Conservation (phyloP, 2,797 vertebrate genomes). For the Danio tinwini region DNA sequence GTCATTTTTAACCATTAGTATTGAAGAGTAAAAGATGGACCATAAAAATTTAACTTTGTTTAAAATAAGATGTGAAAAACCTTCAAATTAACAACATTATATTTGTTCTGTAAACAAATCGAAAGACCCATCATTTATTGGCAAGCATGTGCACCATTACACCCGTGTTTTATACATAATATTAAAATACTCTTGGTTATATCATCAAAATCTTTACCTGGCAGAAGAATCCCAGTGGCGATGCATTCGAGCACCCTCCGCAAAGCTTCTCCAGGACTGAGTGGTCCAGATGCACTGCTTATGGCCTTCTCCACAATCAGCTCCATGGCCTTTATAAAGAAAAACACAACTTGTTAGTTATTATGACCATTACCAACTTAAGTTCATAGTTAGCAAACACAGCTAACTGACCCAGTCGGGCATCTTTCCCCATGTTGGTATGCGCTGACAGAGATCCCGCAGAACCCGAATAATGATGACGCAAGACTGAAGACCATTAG, state of each 20-base stretch:
- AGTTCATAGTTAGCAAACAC: not conserved
- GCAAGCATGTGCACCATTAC: no score
- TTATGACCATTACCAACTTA: not conserved
- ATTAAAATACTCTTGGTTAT: not conserved
- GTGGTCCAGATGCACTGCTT: constrained; percentile 75
- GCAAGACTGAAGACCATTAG: constrained; percentile 86
- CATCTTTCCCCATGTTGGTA: constrained; percentile 85
- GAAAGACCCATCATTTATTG: no score
- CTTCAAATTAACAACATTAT: no score
- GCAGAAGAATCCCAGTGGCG: constrained; percentile 76
- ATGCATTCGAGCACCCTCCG: constrained; percentile 81
- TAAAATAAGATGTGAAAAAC: no score
- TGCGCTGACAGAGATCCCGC: constrained; percentile 82
- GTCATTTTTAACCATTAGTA: no score
- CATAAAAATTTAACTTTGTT: no score
- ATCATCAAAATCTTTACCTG: constrained; percentile 67
- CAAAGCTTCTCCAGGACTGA: constrained; percentile 80
- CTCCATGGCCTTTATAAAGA: constrained; percentile 75
- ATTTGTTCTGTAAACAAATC: no score
- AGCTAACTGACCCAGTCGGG: constrained; percentile 80
- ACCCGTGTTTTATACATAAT: not conserved
- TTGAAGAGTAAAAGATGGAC: no score
- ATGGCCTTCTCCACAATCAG: constrained; percentile 81
- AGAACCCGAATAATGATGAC: constrained; percentile 85
- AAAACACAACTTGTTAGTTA: not conserved